Evolutionary conservation across 1,140 invertebrate genomes (phyloP).

Genomic region (Brachionus manjavacas): DNA sequence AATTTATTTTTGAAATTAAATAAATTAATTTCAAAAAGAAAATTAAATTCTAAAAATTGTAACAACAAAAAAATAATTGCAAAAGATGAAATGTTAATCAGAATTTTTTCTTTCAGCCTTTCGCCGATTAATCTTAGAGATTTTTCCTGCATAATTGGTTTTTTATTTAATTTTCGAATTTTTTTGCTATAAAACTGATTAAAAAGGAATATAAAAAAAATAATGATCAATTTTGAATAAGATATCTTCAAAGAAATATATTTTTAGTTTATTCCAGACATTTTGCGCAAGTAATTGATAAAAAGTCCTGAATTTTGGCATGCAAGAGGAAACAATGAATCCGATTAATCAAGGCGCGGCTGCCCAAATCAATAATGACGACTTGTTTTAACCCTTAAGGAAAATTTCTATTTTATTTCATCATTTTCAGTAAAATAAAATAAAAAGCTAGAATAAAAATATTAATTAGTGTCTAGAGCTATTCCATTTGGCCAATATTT

Average conservation of each 20-base stretch:
- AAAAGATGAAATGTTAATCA: too few species aligned
- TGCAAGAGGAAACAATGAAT: background rate
- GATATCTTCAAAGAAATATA: background rate
- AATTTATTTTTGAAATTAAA: too few species aligned
- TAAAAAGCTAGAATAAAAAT: background rate
- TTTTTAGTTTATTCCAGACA: background rate
- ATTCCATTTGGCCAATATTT: background rate
- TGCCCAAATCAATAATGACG: background rate
- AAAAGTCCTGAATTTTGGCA: background rate
- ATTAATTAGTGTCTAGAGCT: background rate
- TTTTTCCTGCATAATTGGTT: too few species aligned
- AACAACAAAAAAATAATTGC: too few species aligned
- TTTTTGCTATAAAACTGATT: too few species aligned
- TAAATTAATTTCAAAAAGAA: too few species aligned
- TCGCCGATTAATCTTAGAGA: too few species aligned
- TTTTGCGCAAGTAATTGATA: background rate
- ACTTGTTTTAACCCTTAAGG: background rate
- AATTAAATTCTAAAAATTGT: too few species aligned
- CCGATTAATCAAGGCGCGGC: background rate
- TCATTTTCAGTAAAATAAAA: background rate
- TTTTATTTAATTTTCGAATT: too few species aligned
- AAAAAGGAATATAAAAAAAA: too few species aligned
- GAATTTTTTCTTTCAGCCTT: too few species aligned
- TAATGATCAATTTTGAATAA: background rate
- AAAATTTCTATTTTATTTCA: background rate